Conservation (phyloP, 53 echinoderm and acorn worm genomes). For the Stichopus horrens region DNA sequence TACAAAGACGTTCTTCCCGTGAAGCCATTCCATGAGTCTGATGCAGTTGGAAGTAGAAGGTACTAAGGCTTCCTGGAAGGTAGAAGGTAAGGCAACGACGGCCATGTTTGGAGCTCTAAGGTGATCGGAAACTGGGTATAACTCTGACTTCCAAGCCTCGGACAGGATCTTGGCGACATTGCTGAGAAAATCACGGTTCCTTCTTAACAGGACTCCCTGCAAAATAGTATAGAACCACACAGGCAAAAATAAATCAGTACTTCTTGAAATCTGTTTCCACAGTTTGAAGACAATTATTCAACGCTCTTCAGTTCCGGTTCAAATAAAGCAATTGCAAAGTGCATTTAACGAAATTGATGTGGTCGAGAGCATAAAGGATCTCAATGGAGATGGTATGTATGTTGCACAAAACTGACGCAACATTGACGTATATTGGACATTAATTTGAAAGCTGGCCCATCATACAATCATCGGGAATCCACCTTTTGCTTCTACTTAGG, state of each 20-base stretch:
- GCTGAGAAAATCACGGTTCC: conserved; percentile 44
- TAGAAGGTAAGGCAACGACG: conserved; percentile 56
- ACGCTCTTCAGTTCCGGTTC: no score
- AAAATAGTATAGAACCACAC: background rate
- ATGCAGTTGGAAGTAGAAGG: background rate
- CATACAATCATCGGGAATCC: no score
- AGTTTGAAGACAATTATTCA: no score
- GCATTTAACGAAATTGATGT: no score
- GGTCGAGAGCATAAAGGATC: no score
- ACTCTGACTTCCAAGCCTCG: conserved; percentile 56
- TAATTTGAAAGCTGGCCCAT: no score
- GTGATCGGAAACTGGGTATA: conserved; percentile 41
- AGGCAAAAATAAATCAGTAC: no score
- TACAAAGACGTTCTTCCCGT: conserved; percentile 11
- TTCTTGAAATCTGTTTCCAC: no score
- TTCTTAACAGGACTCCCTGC: conserved; percentile 45
- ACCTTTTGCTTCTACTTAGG: background rate
- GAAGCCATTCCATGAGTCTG: background rate
- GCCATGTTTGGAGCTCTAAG: conserved; percentile 78
- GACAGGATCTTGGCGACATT: conserved; percentile 72
- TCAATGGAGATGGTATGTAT: no score
- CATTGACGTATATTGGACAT: no score
- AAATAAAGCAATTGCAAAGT: no score
- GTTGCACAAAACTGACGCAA: no score
- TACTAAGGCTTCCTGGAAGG: background rate